Base-by-base conservation (phyloP, 1,140 invertebrate genomes). In the Episyrphus balteatus region DNA sequence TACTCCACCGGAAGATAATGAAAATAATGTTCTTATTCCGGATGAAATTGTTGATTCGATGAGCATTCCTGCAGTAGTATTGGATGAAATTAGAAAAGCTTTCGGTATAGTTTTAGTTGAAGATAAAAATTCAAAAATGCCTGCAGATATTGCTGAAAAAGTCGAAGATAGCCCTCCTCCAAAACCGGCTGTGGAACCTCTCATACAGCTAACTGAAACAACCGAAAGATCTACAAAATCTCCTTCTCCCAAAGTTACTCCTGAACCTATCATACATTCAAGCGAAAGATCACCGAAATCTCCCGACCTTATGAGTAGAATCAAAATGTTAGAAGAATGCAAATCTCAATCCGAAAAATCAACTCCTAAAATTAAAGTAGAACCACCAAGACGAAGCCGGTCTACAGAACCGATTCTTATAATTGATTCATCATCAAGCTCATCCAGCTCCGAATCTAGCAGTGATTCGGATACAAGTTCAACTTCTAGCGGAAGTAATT, bases 1-100 rank as follows among this genome's bases (percentile, higher is more conserved):
- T 1, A 60, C 58, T 8, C 45, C 52, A 12, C 54, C 55, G 0
- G 58, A 58, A 39, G 44, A 61, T 42, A 51, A 42, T 9, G 44
- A 41, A 7, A 44, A 14, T 13, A 8, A 47, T 3, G 46, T 58
- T 2, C 48, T 59, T 8, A 41, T 62, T 13, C 58, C 62, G 14
- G 63, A 67, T 39, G 59, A 57, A 37, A 58, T 58, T 37, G 61
- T 66, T 8, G 62, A 66, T 42, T 46, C 61, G 18, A 58, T 61
- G 0, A 51, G 58, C 26, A 51, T 66, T 38, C 62, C 62, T 9
- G 47, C 53, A 15, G 9, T 53, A 5, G 32, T 66, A 21, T 44
- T 66, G 15, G 49, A 59, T 30, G 60, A 66, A 41, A 65, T 66
- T 31, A 53, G 55, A 46, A 55, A 65, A 31, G 60, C 58, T n/a